phyloP scores from a whole-genome alignment of 2,797 vertebrate species.

The Cynopterus sphinx region DNA sequence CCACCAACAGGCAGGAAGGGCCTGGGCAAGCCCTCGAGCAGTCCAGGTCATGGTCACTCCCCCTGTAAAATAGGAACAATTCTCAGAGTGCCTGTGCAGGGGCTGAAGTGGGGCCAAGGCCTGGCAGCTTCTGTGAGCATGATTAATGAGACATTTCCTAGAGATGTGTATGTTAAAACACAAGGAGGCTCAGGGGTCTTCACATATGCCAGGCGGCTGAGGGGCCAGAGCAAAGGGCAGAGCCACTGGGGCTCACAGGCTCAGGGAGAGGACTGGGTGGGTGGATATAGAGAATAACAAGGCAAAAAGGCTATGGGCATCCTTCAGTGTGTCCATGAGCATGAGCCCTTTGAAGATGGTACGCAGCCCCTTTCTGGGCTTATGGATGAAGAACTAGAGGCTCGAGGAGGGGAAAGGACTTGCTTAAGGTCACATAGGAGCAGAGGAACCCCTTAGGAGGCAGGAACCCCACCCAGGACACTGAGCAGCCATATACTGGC shows the following conservation, averaged over 20 bases:
- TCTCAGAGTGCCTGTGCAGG: background rate
- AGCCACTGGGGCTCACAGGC: background rate
- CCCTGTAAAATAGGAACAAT: background rate
- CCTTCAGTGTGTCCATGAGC: fast-evolving
- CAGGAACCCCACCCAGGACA: background rate
- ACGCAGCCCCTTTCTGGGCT: background rate
- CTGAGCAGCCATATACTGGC: background rate
- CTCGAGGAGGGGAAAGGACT: background rate
- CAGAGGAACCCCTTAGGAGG: background rate
- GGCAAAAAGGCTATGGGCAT: background rate
- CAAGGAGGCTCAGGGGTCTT: background rate
- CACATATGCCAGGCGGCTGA: background rate
- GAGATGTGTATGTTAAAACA: background rate
- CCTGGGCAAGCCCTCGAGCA: background rate
- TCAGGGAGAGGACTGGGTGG: too few species aligned
- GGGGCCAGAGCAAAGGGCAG: background rate
- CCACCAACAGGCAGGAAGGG: background rate
- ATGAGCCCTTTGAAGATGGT: background rate
- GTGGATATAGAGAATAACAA: background rate
- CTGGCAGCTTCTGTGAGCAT: background rate
- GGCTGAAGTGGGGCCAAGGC: background rate
- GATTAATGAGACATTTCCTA: background rate
- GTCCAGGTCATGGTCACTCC: background rate
- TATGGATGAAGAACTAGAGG: background rate
- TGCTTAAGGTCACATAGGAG: background rate